phyloP scores from a whole-genome alignment of 2,888 invertebrate species.

The Drosophila nigricruria region DNA sequence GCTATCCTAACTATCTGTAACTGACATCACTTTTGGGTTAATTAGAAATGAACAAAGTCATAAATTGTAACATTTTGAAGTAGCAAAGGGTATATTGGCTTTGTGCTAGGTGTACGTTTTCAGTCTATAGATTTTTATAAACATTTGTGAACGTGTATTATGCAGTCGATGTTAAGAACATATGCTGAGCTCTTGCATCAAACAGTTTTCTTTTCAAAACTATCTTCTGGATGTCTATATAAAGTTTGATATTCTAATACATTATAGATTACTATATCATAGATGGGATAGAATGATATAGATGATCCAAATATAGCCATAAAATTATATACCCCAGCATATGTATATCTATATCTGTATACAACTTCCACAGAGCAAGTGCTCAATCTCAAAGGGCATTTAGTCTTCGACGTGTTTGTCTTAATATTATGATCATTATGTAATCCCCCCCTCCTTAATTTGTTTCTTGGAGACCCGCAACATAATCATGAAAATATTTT shows the following conservation, averaged over 20 bases:
- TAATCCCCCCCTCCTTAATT: slow-evolving; percentile 23
- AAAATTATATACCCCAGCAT: background rate
- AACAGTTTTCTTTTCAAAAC: too few species aligned
- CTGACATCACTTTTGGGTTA: slow-evolving; percentile 65
- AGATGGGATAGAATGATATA: too few species aligned
- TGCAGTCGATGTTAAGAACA: too few species aligned
- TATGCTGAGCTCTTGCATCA: too few species aligned
- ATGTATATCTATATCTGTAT: background rate
- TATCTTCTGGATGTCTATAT: too few species aligned
- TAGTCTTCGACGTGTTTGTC: background rate
- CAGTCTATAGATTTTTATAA: background rate
- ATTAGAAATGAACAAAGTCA: slow-evolving; percentile 66
- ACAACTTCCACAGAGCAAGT: background rate
- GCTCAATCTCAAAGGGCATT: background rate
- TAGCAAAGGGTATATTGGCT: background rate
- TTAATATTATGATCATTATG: slow-evolving; percentile 30
- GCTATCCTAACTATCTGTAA: slow-evolving; percentile 44
- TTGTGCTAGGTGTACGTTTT: background rate
- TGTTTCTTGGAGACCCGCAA: background rate
- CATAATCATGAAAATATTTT: slow-evolving; percentile 67
- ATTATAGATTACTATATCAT: too few species aligned
- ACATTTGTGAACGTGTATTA: too few species aligned
- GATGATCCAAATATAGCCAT: background rate
- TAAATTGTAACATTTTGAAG: slow-evolving; percentile 36
- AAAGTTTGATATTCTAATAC: too few species aligned